phyloP scores from a whole-genome alignment of 2,797 vertebrate species.

The Mallotus villosus region DNA sequence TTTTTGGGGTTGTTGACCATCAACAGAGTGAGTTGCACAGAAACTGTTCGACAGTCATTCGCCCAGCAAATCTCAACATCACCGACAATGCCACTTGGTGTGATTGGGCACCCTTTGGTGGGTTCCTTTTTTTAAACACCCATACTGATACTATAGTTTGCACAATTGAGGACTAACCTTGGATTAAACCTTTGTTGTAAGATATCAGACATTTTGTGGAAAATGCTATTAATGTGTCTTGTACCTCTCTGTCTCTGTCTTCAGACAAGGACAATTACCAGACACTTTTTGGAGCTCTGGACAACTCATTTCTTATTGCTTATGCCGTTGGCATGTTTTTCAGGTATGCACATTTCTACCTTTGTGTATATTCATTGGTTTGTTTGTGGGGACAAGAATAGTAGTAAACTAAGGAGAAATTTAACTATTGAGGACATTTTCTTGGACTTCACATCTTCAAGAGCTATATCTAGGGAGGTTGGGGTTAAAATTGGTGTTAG shows the following conservation, averaged over 20 bases:
- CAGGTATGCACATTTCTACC: constrained; percentile 74
- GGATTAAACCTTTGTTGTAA: too few relatives aligned
- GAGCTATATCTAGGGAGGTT: too few relatives aligned
- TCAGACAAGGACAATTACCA: constrained; percentile 90
- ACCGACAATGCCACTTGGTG: constrained; percentile 89
- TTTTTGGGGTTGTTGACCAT: not conserved
- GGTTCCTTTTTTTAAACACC: constrained; percentile 45
- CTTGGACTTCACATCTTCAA: not conserved
- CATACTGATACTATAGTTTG: not conserved
- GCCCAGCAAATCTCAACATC: constrained; percentile 67
- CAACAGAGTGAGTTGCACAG: constrained; percentile 88
- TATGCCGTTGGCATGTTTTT: constrained; percentile 98
- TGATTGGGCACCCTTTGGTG: constrained; percentile 94
- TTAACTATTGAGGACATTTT: not conserved
- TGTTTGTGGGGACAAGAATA: not conserved
- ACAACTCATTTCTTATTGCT: constrained; percentile 93
- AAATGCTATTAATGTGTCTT: not conserved
- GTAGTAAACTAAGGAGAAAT: too few relatives aligned
- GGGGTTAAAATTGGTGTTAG: too few relatives aligned
- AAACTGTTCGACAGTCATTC: constrained; percentile 81
- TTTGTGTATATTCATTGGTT: not conserved
- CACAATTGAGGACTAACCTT: too few relatives aligned
- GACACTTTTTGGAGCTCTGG: constrained; percentile 86
- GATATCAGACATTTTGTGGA: too few relatives aligned
- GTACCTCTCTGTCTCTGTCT: constrained; percentile 25